Conservation (phyloP, 2,888 invertebrate genomes). For the Hydriomena furcata region DNA sequence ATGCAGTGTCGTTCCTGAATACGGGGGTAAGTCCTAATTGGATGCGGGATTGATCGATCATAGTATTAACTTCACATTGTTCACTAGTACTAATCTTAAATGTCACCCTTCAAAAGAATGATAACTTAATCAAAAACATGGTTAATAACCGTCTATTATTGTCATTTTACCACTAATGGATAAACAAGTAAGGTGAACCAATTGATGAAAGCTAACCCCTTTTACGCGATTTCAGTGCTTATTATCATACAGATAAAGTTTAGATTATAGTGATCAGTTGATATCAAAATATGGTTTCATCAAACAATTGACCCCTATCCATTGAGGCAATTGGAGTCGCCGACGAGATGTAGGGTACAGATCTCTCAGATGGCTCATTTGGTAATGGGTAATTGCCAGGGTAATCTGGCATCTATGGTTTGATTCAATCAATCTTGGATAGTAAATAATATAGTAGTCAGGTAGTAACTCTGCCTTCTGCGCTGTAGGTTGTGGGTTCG, state of each 20-base stretch:
- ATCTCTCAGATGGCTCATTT: conserved; percentile 57
- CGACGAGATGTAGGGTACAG: conserved; percentile 53
- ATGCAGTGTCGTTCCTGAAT: too few species aligned
- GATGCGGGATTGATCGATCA: conserved; percentile 25
- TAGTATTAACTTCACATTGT: too few species aligned
- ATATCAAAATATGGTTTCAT: conserved; percentile 36
- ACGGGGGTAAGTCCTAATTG: too few species aligned
- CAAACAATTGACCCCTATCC: conserved; percentile 66
- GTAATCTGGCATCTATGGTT: conserved; percentile 33
- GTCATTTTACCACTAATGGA: conserved; percentile 30
- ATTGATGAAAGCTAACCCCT: conserved; percentile 21
- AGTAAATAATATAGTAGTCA: too few species aligned
- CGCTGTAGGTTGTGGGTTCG: too few species aligned
- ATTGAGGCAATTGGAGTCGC: conserved; percentile 59
- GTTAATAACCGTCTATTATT: conserved; percentile 10
- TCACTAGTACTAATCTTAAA: too few species aligned
- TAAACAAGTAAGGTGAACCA: conserved; percentile 40
- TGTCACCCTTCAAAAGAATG: conserved; percentile 23
- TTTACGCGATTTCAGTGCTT: conserved; percentile 8
- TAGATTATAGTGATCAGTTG: conserved; percentile 6
- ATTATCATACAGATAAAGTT: conserved; percentile 10
- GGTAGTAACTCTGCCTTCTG: too few species aligned
- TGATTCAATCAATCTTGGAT: neutral
- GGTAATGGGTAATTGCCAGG: conserved; percentile 41
- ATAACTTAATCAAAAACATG: conserved; percentile 34